These are phyloP conservation scores for Eremophila alpestris DNA, from an alignment of 2,797 vertebrate genomes.

Conservation along the genomic window DNA sequence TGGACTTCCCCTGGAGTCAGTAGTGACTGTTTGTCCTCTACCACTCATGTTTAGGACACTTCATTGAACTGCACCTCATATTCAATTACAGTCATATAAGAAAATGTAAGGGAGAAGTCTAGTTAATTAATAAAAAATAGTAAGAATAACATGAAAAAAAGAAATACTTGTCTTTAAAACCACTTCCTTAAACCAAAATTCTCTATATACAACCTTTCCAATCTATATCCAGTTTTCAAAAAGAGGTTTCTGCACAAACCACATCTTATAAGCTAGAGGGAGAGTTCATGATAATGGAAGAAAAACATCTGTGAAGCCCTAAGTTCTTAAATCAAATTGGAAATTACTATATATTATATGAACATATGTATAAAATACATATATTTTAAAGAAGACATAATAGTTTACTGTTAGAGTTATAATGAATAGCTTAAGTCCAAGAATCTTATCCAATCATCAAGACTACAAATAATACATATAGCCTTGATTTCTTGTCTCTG, in stretches of 20 bases:
- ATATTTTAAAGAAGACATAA: slow-evolving; percentile 22
- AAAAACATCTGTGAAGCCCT: slow-evolving; percentile 4
- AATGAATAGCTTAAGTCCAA: neutral
- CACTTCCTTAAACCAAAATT: neutral
- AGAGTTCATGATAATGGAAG: neutral
- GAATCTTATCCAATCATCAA: neutral
- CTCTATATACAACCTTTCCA: neutral
- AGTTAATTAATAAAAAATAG: neutral
- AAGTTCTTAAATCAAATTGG: slow-evolving; percentile 18
- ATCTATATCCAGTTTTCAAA: neutral
- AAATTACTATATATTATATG: neutral
- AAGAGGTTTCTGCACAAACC: neutral
- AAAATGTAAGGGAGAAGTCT: neutral
- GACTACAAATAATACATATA: neutral
- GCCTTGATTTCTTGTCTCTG: neutral
- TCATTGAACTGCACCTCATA: neutral
- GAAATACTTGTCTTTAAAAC: neutral
- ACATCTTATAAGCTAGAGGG: neutral
- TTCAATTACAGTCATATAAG: neutral
- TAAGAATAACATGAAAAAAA: neutral
- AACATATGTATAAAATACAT: neutral
- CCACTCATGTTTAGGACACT: neutral
- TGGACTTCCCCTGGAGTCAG: neutral
- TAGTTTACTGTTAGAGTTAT: neutral
- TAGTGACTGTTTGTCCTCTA: neutral